Conservation (phyloP, 37 sponge, comb jelly and placozoan species). For the Halisarca cf. caerulea region DNA sequence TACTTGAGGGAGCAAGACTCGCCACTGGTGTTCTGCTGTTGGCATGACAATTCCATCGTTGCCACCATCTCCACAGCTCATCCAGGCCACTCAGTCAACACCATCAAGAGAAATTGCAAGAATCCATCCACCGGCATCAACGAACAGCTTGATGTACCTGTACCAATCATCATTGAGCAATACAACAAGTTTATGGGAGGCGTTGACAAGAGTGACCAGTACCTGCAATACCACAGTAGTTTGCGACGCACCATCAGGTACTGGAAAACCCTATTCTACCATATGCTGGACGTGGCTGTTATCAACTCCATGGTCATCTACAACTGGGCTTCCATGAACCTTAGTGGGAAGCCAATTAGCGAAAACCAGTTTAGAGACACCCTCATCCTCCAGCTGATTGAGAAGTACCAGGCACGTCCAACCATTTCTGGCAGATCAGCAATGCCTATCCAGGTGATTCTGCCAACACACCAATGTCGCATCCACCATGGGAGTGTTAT, state of each 20-base stretch:
- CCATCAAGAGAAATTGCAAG: neutral
- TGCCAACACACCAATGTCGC: neutral
- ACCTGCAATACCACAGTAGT: too few relatives aligned
- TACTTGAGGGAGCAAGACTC: neutral
- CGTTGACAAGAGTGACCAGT: too few relatives aligned
- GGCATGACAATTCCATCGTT: neutral
- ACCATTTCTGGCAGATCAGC: neutral
- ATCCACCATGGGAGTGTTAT: neutral
- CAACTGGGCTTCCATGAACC: neutral
- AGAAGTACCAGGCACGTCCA: neutral
- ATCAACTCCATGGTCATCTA: neutral
- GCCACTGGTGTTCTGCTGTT: neutral
- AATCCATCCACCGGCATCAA: neutral
- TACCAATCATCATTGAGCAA: too few relatives aligned
- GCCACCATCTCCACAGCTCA: neutral
- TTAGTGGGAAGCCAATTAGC: neutral
- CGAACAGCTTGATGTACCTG: neutral
- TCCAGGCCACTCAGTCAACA: neutral
- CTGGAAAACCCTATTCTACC: too few relatives aligned
- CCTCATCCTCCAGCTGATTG: neutral
- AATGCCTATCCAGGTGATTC: neutral
- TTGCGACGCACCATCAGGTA: too few relatives aligned
- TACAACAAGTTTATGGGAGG: too few relatives aligned
- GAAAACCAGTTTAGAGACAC: neutral
- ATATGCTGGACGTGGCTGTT: neutral